A percentile compares a stretch with the other conserved stretches of the same genome.
phyloP scores from a whole-genome alignment of 2,113 vertebrate genomes.

The Peromyscus leucopus region DNA sequence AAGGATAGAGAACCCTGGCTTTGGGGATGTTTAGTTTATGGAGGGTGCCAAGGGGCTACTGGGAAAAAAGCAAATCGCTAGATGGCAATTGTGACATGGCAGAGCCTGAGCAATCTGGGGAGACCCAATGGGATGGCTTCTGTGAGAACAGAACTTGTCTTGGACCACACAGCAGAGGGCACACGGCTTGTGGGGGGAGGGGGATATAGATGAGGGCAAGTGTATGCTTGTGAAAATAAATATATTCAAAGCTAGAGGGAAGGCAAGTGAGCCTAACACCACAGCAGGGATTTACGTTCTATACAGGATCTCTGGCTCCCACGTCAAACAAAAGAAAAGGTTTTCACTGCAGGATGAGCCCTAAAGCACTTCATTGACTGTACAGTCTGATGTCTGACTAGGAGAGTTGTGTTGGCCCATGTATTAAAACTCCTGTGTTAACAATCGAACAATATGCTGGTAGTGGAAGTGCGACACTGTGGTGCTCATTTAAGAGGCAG shows the following conservation, averaged over 20 bases:
- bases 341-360: neutral
- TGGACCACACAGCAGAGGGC: neutral
- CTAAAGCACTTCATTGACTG: neutral
- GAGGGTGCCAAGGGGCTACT: neutral
- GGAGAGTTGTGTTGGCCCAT: neutral
- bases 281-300: neutral
- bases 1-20: neutral
- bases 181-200: neutral
- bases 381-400: neutral
- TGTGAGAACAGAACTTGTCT: neutral
- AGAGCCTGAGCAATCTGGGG: neutral
- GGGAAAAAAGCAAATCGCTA: neutral
- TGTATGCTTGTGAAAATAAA: neutral
- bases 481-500: neutral
- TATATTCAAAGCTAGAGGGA: neutral
- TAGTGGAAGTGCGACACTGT: neutral
- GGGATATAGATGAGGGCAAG: no score
- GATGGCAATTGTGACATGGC: neutral
- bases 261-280: neutral
- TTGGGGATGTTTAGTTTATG: neutral
- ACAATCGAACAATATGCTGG: neutral
- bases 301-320: neutral
- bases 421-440: conserved; percentile 8
- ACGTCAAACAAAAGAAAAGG: neutral
- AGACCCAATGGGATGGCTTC: neutral